phyloP scores from a whole-genome alignment of 2,113 vertebrate species.

The Microtus montanus region DNA sequence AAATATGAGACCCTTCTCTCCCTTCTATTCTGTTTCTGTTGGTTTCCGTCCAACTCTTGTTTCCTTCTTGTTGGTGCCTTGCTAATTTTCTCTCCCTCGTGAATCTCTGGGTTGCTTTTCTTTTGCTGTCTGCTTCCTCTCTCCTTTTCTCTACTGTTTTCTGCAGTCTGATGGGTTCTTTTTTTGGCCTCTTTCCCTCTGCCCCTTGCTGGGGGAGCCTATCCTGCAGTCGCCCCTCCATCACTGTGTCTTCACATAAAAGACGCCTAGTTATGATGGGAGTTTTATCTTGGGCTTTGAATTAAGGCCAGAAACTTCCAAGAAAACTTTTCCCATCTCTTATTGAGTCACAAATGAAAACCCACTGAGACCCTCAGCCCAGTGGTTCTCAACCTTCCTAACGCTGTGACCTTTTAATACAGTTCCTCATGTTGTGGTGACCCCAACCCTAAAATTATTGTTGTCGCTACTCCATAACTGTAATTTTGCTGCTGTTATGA shows the following conservation, averaged over 20 bases:
- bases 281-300: constrained; percentile 69
- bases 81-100: background rate
- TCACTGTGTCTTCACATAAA: constrained; percentile 61
- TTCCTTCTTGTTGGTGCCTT: background rate
- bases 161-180: background rate
- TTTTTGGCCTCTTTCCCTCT: background rate
- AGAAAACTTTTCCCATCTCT: constrained; percentile 63
- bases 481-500: background rate
- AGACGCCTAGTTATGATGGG: constrained; percentile 70
- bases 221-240: background rate
- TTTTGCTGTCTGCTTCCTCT: background rate
- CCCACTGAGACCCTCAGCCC: background rate
- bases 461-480: background rate
- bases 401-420: background rate
- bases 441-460: background rate
- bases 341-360: constrained; percentile 53
- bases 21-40: background rate
- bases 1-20: background rate
- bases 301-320: constrained; percentile 69
- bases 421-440: background rate
- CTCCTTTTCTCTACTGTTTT: background rate
- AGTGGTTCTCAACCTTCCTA: background rate
- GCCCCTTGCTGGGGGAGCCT: background rate
- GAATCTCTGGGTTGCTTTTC: background rate
- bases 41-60: background rate